phyloP scores from a whole-genome alignment of 1,140 invertebrate species.

The Ceratina australensis region DNA sequence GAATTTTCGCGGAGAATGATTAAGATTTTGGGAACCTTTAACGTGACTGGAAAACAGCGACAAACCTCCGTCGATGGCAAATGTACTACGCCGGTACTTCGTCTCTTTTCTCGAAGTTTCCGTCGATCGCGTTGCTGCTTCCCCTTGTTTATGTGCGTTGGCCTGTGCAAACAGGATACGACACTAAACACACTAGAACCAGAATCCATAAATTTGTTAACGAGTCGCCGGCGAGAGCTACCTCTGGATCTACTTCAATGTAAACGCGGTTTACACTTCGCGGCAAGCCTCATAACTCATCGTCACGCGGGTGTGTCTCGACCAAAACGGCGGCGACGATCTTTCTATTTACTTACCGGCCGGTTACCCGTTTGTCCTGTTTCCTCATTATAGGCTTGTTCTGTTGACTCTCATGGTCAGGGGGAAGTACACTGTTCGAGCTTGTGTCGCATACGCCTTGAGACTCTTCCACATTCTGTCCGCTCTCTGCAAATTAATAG shows the following conservation, averaged over 20 bases:
- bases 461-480: conserved; percentile 64
- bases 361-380: conserved; percentile 68
- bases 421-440: conserved; percentile 61
- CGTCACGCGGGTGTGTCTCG: too few species aligned
- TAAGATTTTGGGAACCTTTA: conserved; percentile 32
- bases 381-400: conserved; percentile 71
- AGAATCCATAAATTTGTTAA: conserved; percentile 56
- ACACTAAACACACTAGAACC: conserved; percentile 65
- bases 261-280: too few species aligned
- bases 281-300: background rate
- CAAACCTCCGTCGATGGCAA: conserved; percentile 83
- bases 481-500: conserved; percentile 61
- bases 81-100: conserved; percentile 84
- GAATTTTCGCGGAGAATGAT: conserved; percentile 22
- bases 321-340: background rate
- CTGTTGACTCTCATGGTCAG: conserved; percentile 66
- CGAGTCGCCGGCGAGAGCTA: conserved; percentile 39
- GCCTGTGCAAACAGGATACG: conserved; percentile 71
- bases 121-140: conserved; percentile 82
- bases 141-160: conserved; percentile 82
- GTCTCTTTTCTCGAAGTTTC: conserved; percentile 83
- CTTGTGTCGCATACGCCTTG: conserved; percentile 66
- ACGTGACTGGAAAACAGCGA: conserved; percentile 46
- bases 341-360: conserved; percentile 59
- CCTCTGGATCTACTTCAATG: too few species aligned